phyloP scores from a whole-genome alignment of 1,140 invertebrate species.

The Bombus turneri region DNA sequence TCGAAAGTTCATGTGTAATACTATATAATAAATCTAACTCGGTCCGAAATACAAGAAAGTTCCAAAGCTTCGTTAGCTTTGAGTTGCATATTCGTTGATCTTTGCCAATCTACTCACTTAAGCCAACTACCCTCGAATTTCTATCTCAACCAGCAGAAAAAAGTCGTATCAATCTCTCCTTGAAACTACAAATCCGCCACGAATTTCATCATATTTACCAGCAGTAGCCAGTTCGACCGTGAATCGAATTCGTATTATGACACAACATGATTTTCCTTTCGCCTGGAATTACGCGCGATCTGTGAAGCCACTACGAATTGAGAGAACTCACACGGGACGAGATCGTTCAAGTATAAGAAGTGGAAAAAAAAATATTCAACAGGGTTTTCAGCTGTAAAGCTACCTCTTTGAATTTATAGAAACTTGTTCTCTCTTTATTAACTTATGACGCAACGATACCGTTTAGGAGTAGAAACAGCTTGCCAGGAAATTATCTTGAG shows the following conservation, averaged over 20 bases:
- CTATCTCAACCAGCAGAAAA: background rate
- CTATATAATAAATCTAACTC: background rate
- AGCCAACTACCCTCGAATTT: background rate
- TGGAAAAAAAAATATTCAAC: background rate
- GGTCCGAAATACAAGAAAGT: background rate
- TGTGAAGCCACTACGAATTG: background rate
- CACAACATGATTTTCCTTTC: constrained; percentile 28
- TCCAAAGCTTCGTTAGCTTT: background rate
- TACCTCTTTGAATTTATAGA: background rate
- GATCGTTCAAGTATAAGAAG: background rate
- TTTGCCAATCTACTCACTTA: background rate
- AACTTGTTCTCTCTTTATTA: background rate
- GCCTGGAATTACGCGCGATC: constrained; percentile 2
- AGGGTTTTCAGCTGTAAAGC: background rate
- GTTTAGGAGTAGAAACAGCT: too few species aligned
- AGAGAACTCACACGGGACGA: background rate
- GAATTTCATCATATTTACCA: constrained; percentile 23
- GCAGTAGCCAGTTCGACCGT: constrained; percentile 23
- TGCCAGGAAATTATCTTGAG: background rate
- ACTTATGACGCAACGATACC: too few species aligned
- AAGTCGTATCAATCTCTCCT: background rate
- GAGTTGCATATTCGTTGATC: background rate
- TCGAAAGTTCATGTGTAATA: too few species aligned
- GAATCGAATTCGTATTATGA: constrained; percentile 26
- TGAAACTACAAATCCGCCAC: background rate